Percentiles rank a stretch among this genome's conserved stretches.
phyloP scores from a whole-genome alignment of 1,140 invertebrate genomes.

The Aleiodes sp. region DNA sequence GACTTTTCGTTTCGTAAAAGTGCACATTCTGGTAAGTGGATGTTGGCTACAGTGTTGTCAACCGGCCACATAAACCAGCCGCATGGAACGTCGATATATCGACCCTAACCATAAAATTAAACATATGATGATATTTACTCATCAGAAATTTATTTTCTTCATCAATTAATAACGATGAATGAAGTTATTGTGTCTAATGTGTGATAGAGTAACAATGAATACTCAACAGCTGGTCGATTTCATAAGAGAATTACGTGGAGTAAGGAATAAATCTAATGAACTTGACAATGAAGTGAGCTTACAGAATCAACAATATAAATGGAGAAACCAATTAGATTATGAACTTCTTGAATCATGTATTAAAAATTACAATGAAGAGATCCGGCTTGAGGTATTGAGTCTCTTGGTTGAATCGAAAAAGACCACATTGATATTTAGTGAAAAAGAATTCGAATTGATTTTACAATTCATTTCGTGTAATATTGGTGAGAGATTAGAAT shows the following conservation, averaged over 20 bases:
- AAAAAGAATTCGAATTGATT: constrained; percentile 75
- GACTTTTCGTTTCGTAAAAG: no score
- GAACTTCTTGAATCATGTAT: constrained; percentile 56
- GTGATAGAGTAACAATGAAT: background rate
- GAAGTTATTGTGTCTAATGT: no score
- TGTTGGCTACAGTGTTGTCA: no score
- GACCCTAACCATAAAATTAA: no score
- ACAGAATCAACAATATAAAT: constrained; percentile 39
- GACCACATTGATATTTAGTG: constrained; percentile 73
- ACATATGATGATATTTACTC: no score
- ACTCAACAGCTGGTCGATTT: background rate
- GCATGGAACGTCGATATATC: no score
- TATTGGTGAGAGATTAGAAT: constrained; percentile 74
- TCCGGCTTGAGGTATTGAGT: constrained; percentile 67
- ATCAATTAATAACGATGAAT: no score
- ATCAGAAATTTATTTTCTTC: no score
- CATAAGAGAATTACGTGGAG: constrained; percentile 34
- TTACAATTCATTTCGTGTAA: constrained; percentile 76
- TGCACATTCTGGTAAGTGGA: no score
- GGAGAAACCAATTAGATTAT: constrained; percentile 57
- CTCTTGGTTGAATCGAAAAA: constrained; percentile 80
- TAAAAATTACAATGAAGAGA: constrained; percentile 59
- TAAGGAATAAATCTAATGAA: constrained; percentile 45
- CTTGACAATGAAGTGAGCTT: constrained; percentile 37
- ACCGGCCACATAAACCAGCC: no score